Conservation (phyloP, 2,888 invertebrate species). For the Andrena fulva region DNA sequence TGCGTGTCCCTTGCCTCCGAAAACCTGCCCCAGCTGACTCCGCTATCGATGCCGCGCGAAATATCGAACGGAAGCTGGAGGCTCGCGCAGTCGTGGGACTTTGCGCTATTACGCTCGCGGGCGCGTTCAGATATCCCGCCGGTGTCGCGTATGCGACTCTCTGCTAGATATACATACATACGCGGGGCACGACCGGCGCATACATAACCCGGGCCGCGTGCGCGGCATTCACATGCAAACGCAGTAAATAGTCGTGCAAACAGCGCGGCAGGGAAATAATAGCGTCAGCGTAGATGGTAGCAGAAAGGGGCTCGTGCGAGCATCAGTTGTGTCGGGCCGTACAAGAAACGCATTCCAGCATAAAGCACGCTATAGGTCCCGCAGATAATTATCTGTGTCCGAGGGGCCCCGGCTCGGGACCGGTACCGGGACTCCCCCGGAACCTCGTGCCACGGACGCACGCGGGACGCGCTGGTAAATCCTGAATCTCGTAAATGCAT, state of each 20-base stretch:
- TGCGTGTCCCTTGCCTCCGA: no score
- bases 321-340: constrained; percentile 64
- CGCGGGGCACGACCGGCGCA: constrained; percentile 15
- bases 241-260: constrained; percentile 79
- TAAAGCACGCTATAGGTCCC: constrained; percentile 78
- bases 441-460: constrained; percentile 54
- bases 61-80: background rate
- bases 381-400: constrained; percentile 79
- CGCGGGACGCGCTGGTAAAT: constrained; percentile 66
- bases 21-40: no score
- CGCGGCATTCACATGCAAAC: constrained; percentile 77
- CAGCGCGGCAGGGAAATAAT: constrained; percentile 76
- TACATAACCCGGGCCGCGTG: constrained; percentile 18
- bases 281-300: constrained; percentile 72
- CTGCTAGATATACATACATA: constrained; percentile 35
- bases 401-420: constrained; percentile 38
- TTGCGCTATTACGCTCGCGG: constrained; percentile 63
- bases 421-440: constrained; percentile 56
- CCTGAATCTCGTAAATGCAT: constrained; percentile 69
- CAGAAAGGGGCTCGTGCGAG: constrained; percentile 71
- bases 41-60: background rate
- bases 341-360: constrained; percentile 80
- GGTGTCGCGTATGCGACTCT: constrained; percentile 35
- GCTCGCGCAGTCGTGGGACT: constrained; percentile 59
- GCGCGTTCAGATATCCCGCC: constrained; percentile 59